Evolutionary conservation across 2,888 invertebrate species (phyloP).

Genomic region (Ectemnius cavifrons): DNA sequence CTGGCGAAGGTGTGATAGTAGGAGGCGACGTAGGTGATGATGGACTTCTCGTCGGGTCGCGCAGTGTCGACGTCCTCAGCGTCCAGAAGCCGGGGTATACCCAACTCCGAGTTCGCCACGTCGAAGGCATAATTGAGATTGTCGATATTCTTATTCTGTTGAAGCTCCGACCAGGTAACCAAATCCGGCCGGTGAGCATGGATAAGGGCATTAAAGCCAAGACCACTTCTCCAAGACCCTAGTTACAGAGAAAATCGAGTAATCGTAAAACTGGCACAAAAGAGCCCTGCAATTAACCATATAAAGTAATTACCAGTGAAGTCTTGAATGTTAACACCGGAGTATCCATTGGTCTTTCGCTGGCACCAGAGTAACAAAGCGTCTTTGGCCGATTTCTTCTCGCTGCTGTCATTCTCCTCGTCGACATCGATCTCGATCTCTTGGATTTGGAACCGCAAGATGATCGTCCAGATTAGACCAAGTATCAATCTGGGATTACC

Average conservation of each 20-base stretch:
- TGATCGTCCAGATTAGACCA: slow-evolving; percentile 99
- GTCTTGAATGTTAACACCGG: slow-evolving; percentile 92
- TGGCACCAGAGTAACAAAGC: slow-evolving; percentile 99
- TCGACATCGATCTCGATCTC: slow-evolving; percentile 98
- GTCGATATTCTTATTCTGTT: slow-evolving; percentile 91
- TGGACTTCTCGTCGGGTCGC: slow-evolving; percentile 98
- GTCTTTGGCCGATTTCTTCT: slow-evolving; percentile 99
- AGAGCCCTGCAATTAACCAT: background rate
- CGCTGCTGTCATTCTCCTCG: slow-evolving; percentile 96
- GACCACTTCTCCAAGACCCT: slow-evolving; percentile 96
- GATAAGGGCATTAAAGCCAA: slow-evolving; percentile 99
- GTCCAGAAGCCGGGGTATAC: slow-evolving; percentile 94
- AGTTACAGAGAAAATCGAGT: slow-evolving; percentile 10
- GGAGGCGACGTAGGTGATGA: slow-evolving; percentile 99
- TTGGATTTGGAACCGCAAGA: slow-evolving; percentile 98
- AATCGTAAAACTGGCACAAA: background rate
- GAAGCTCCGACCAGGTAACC: slow-evolving; percentile 91
- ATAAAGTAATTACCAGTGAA: slow-evolving; percentile 82
- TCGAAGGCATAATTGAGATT: slow-evolving; percentile 99
- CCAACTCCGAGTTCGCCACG: slow-evolving; percentile 94
- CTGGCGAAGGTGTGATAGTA: slow-evolving; percentile 99
- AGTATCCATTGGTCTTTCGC: slow-evolving; percentile 97
- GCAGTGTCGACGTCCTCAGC: slow-evolving; percentile 98
- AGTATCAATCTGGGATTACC: slow-evolving; percentile 98
- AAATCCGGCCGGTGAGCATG: slow-evolving; percentile 98